Conservation (phyloP, 2,888 invertebrate species). For the Crossocerus cetratus region DNA sequence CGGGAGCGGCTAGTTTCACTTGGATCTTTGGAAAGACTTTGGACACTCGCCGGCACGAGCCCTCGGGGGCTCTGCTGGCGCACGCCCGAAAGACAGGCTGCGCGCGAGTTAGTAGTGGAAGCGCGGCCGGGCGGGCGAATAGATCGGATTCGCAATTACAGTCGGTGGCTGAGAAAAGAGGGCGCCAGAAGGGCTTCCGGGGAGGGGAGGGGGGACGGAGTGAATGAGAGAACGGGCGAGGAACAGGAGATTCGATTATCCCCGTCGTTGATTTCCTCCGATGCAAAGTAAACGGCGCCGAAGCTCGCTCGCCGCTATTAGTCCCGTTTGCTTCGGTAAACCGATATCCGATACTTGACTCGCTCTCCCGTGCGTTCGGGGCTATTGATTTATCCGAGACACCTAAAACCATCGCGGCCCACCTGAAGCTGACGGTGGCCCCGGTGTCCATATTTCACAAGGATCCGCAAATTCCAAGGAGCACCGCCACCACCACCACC, state of each 20-base stretch:
- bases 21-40: not conserved
- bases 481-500: not conserved
- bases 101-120: too few species aligned
- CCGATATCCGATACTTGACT: conserved; percentile 15
- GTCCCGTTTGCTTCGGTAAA: conserved; percentile 16
- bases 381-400: conserved; percentile 8
- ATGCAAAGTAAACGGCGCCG: conserved; percentile 15
- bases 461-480: not conserved
- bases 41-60: conserved; percentile 14
- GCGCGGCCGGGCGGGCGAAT: too few species aligned
- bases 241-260: conserved; percentile 27
- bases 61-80: conserved; percentile 22
- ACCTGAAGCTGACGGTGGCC: not conserved
- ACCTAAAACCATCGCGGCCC: conserved; percentile 1
- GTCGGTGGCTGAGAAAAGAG: too few species aligned
- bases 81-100: too few species aligned
- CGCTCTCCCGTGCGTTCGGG: not conserved
- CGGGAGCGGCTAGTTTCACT: too few species aligned
- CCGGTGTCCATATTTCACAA: not conserved
- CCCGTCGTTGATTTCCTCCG: conserved; percentile 12
- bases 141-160: too few species aligned
- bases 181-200: too few species aligned
- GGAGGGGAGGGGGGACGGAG: too few species aligned
- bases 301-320: conserved; percentile 27
- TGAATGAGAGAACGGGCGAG: too few species aligned